phyloP scores from a whole-genome alignment of 1,140 invertebrate genomes.

The Drosophila sp. region DNA sequence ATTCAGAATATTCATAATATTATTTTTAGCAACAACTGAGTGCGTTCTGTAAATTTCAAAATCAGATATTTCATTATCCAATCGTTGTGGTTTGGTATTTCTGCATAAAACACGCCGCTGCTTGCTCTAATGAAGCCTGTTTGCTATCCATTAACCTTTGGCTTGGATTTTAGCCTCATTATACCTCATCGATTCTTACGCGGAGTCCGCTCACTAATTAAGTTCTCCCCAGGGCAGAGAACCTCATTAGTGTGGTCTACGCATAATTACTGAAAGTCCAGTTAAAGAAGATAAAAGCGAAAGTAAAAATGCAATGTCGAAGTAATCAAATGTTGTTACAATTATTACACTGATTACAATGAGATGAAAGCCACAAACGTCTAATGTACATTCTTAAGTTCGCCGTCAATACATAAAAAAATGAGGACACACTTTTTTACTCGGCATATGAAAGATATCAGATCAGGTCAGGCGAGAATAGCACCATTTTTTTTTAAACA shows the following conservation, averaged over 20 bases:
- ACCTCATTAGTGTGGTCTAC: constrained; percentile 65
- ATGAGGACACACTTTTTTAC: constrained; percentile 6
- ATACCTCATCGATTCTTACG: constrained; percentile 57
- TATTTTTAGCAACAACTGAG: neutral
- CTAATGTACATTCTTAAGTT: constrained; percentile 5
- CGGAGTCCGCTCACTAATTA: constrained; percentile 66
- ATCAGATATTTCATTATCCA: neutral
- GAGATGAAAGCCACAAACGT: constrained; percentile 54
- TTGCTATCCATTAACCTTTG: constrained; percentile 68
- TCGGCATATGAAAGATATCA: neutral
- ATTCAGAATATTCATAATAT: neutral
- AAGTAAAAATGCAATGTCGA: constrained; percentile 16
- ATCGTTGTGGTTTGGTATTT: neutral
- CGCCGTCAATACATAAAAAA: constrained; percentile 23
- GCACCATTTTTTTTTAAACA: neutral
- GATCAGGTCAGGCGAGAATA: neutral
- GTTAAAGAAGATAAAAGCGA: constrained; percentile 6
- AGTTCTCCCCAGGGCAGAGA: constrained; percentile 36
- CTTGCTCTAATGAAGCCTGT: constrained; percentile 53
- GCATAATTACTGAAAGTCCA: constrained; percentile 60
- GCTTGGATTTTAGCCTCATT: constrained; percentile 62
- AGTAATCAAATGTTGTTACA: constrained; percentile 69
- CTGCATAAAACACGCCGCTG: constrained; percentile 1
- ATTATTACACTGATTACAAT: constrained; percentile 69
- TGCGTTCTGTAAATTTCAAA: neutral